Evolutionary conservation across 2,888 invertebrate genomes (phyloP), one percentile per base, ranked within the genome.

Genomic region (Acrobeloides nanus): DNA sequence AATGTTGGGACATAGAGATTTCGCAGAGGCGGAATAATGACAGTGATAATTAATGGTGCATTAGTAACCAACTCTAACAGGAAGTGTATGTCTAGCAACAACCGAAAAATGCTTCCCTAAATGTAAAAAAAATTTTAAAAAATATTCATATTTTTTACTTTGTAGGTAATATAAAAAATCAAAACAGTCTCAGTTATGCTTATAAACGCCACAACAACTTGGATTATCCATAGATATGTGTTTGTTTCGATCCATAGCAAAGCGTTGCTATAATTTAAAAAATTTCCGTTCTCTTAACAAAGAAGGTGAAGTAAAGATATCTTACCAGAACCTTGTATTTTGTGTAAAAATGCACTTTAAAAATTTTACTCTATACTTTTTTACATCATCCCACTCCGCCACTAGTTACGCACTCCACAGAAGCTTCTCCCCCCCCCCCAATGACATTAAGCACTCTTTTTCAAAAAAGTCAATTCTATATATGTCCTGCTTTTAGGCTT

Each of bases 51-150:
- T 78, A 92, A 92, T 57, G 92, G 93, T 74, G 90, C 85, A 52
- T 92, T 92, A 78, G 90, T 93, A 74, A 90, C 84, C 80, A 93
- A 82, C 80, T 95, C 93, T 79, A 93, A 81, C 72, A 92, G 83
- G 79, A 95, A 92, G 79, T 89, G 88, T 78, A 89, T 86, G 51
- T 89, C 89, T 68, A 92, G 79, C 64, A 93, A 82, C 80, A 90
- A 88, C 78, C 92, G 90, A 84, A 89, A 85, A 76, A 93, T 86
- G 79, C 92, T 93, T 68, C 93, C 92, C 92, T 93, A 81, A 51
- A 81, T 81, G 64, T 23, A 2, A 7, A 3, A 35, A 10, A n/a
- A 18, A 18, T n/a, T 7, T 35, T 35, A 18, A 35, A 8, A 35
- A 37, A 37, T 3, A 37, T 37, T 15, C 64, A 56, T 67, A 55